A percentile compares a stretch with the other conserved stretches of the same genome.
Evolutionary conservation across 2,797 vertebrate species (phyloP).

Genomic region (Cyclura pinguis): DNA sequence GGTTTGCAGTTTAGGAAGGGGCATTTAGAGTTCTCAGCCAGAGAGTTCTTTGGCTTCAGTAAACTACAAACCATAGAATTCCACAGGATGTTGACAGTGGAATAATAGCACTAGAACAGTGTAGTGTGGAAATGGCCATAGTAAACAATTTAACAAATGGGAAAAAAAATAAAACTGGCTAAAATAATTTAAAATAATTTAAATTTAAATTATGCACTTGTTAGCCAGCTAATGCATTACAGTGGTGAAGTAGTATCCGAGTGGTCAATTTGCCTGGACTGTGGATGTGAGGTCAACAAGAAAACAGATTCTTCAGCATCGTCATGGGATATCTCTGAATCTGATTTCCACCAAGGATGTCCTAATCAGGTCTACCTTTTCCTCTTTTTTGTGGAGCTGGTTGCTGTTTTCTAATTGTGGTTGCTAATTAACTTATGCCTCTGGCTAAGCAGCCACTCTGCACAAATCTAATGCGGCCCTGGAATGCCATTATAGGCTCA

Average conservation of each 20-base stretch:
- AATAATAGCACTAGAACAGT: too few species aligned
- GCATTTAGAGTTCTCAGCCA: too few species aligned
- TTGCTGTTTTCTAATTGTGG: slow-evolving; percentile 69
- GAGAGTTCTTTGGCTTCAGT: too few species aligned
- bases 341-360: slow-evolving; percentile 71
- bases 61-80: too few species aligned
- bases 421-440: slow-evolving; percentile 74
- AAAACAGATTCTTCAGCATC: slow-evolving; percentile 63
- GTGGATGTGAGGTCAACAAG: slow-evolving; percentile 54
- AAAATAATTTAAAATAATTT: too few species aligned
- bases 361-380: slow-evolving; percentile 58
- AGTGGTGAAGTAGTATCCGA: slow-evolving; percentile 56
- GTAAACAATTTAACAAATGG: too few species aligned
- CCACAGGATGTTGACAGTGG: too few species aligned
- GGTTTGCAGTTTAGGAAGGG: too few species aligned
- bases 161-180: too few species aligned
- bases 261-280: slow-evolving; percentile 55
- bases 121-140: too few species aligned
- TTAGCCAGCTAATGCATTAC: slow-evolving; percentile 25
- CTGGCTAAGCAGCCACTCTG: slow-evolving; percentile 70
- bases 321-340: slow-evolving; percentile 79
- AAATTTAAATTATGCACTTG: neutral
- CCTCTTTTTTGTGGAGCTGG: slow-evolving; percentile 72
- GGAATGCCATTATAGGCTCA: slow-evolving; percentile 59
- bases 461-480: slow-evolving; percentile 76